Base-by-base conservation (phyloP, 2,888 invertebrate species). In the Agonopterix alstromeriana region DNA sequence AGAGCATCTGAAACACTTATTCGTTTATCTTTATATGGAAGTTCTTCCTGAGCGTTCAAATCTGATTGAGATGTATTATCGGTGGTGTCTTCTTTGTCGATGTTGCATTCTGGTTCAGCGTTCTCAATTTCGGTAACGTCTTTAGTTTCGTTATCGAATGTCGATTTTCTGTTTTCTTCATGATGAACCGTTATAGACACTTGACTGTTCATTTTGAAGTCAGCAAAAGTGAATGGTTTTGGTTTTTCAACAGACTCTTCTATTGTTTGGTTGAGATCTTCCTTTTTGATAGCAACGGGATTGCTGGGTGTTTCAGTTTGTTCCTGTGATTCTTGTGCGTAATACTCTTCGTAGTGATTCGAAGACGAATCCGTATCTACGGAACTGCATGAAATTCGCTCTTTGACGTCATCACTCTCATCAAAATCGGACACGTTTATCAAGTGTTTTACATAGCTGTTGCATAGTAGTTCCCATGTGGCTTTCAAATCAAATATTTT, bases 401-500 rank as follows among this genome's bases (percentile, higher is more conserved):
- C 78, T 62, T 82, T 86, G 0, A 63, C 53, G 42, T 61, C 55
- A 45, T 82, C 78, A 27, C 69, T 63, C 36, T 84, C 78, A 53
- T 89, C 85, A 54, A 85, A 86, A 55, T 84, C 84, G 0, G 83
- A 71, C 1, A 86, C 70, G 48, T 71, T 73, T 49, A 84, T 79
- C 4, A 85, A 58, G 58, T 84, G 83, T 58, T 85, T 91, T 2
- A 91, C 70, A 60, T 92, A 92, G 54, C 85, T 82, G 50, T 90
- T 88, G 45, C 92, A 92, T 10, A 92, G 77, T 8, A 91, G 67
- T 66, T 91, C 91, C 92, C 92, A 92, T 4, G 92, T 91, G 27
- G 85, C 81, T 66, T 91, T 92, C 48, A 92, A 76, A 59, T 92
- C 91, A 58, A 91, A 91, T 60, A 91, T 84, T 69, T 91, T 91